Percentiles rank a stretch among this genome's conserved stretches.
Conservation (phyloP, 2,113 vertebrate species). For the Microcebus lehilahytsara region DNA sequence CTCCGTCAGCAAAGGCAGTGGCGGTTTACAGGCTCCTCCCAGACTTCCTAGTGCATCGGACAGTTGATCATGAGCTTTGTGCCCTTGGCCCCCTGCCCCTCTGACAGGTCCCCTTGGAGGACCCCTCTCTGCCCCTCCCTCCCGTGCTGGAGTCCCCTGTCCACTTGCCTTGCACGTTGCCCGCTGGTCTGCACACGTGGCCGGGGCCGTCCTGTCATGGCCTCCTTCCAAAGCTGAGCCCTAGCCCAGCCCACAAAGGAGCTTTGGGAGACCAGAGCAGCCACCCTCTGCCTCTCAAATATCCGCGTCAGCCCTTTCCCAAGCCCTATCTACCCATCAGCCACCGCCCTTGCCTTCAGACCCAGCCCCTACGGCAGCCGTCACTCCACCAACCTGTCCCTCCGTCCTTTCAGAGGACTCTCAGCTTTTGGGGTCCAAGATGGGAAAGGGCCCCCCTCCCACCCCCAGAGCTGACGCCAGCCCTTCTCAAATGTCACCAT, state of each 20-base stretch:
- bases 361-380: rapidly evolving
- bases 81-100: not conserved
- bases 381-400: too few relatives aligned
- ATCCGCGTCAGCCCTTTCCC: too few relatives aligned
- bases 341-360: not conserved
- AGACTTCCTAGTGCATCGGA: not conserved
- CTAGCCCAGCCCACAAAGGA: not conserved
- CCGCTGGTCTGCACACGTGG: not conserved
- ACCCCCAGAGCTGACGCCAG: not conserved
- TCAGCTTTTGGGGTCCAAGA: not conserved
- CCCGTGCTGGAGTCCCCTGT: too few relatives aligned
- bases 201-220: not conserved
- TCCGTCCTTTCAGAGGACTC: not conserved
- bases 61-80: not conserved
- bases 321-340: not conserved
- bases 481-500: not conserved
- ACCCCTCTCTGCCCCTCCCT: not conserved
- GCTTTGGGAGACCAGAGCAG: not conserved
- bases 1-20: not conserved
- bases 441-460: not conserved
- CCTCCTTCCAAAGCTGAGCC: not conserved
- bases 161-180: rapidly evolving
- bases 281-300: not conserved
- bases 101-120: not conserved
- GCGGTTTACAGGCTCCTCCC: not conserved